Base-by-base conservation (phyloP, 37 sponge, comb jelly and placozoan genomes). In the Haliclona indistincta region DNA sequence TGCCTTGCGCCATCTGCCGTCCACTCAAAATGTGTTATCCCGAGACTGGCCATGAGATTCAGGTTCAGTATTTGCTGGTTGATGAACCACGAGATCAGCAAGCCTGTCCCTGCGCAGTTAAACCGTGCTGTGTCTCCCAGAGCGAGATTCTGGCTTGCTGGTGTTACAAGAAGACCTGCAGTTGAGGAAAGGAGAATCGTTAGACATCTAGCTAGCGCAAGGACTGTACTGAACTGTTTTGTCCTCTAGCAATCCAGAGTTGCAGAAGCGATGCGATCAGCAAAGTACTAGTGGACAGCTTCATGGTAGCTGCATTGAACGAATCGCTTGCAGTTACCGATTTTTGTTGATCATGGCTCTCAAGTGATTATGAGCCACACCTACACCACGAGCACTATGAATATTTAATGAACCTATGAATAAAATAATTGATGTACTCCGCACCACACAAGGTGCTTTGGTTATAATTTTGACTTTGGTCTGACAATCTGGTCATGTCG, bases 401-500 rank as follows among this genome's bases (percentile, higher is more conserved):
- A 17, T 47, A 47, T 47, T 47, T 15, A 47, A 35, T 35, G 11
- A 3, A 64, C 37, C 37, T 4, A 64, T 7, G 29, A 4, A 2
- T 35, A 34, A 35, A 64, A 64, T n/a, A 36, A 66, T 66, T 36
- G 7, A 25, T 36, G 8, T 11, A 7, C 2, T 36, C 8, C n/a
- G n/a, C n/a, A n/a, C n/a, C n/a, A n/a, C n/a, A n/a, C n/a, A 10
- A 3, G 40, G 7, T 39, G 38, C 8, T 64, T 36, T n/a, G 38
- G 40, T 61, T 29, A 75, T 62, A 60, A 39, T 37, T 58, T 58
- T 63, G 64, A 63, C 3, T 19, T 42, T 66, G 26, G 67, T 66
- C 15, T n/a, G n/a, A n/a, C n/a, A 3, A 88, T 78, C 36, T 72
- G 43, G 33, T 70, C 43, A 43, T 65, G 80, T 37, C 40, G 78